Base-by-base conservation (phyloP, 2,797 vertebrate genomes). In the Oreochromis mossambicus region DNA sequence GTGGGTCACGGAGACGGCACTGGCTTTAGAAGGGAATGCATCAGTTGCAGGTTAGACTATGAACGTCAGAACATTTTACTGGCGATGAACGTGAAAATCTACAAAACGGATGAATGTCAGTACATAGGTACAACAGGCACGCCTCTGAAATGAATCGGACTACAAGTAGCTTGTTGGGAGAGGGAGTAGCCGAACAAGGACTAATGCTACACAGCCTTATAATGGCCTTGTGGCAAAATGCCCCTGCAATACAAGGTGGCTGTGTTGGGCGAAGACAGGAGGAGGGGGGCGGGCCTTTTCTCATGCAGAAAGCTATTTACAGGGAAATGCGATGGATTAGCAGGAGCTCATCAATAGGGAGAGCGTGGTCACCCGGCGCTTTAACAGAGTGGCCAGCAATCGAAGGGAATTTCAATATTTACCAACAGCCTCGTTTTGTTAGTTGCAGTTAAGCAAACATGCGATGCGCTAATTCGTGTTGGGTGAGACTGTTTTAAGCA, bases 261-360 rank as follows among this genome's bases (percentile, higher is more conserved):
- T 17, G 83, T 43, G 85, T 56, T 3, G 78, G 70, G 77, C n/a
- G 75, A 8, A 54, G 29, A n/a, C 80, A 26, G 86, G 76, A 55
- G 88, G 88, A n/a, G 58, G 58, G 1, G 58, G 58, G 70, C 43
- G 77, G 86, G 86, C 77, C 93, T 86, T 95, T 96, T 97, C 94
- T 96, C 94, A 96, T 97, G 95, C 95, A 96, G 83, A 91, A 84
- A 90, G 91, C 93, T 96, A 95, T 96, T 96, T 96, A 95, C 94
- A 96, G 96, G 95, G 96, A 96, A 96, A 96, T 95, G 95, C 92
- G 92, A 92, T 92, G 95, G 96, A 97, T 97, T 96, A 96, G 89
- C 90, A 32, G 87, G 29, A 88, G 90, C 91, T 89, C 89, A 86
- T 94, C 93, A 94, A 95, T 92, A 90, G 91, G 89, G 89, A 86